These are phyloP conservation scores for Ephialtes manifestator DNA, from an alignment of 2,888 invertebrate species.

Conservation along the genomic window DNA sequence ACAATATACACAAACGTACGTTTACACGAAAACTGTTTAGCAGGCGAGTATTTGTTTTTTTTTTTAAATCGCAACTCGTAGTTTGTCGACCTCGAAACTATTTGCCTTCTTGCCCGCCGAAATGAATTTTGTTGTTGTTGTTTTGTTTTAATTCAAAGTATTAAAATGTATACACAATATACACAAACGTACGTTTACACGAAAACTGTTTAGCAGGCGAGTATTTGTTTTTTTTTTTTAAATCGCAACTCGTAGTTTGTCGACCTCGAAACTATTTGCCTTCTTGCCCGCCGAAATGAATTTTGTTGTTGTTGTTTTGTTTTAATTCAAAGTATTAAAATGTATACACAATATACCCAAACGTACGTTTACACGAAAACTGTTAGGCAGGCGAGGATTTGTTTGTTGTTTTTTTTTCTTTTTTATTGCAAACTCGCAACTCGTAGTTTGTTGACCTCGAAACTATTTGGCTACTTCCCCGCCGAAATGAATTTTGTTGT, in stretches of 20 bases:
- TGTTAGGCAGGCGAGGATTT: no score
- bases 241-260: background rate
- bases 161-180: background rate
- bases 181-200: constrained; percentile 3
- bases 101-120: no score
- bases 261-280: constrained; percentile 28
- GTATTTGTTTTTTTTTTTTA: no score
- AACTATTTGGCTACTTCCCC: constrained; percentile 2
- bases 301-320: no score
- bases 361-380: constrained; percentile 2
- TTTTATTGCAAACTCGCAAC: no score
- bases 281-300: no score
- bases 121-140: no score
- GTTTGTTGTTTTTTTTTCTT: no score
- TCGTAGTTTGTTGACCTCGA: constrained; percentile 26
- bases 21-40: constrained; percentile 1
- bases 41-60: no score
- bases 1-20: background rate
- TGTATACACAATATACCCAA: background rate
- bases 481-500: no score
- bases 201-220: background rate
- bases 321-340: background rate
- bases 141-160: constrained; percentile 6
- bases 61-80: background rate
- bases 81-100: constrained; percentile 36